Base-by-base conservation (phyloP, 2,797 vertebrate species). In the Cynopterus sphinx region DNA sequence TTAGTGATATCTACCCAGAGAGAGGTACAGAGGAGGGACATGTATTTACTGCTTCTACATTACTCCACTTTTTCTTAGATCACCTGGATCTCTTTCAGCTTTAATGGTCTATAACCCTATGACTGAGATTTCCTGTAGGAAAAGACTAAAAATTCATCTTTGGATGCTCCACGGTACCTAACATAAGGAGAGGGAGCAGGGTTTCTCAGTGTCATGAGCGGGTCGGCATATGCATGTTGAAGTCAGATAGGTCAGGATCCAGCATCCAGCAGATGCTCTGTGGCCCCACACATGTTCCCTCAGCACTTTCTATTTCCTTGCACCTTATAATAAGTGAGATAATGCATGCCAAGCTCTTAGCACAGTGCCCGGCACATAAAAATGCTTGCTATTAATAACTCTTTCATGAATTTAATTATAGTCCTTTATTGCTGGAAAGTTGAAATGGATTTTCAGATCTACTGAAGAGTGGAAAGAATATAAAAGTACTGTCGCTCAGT, bases 371-470 rank as follows among this genome's bases (percentile, higher is more conserved):
- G 90, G 9, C 5, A 53, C 10, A 53, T 94, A 55, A 73, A 79
- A 63, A 51, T 65, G 11, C 24, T 43, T 77, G 15, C 31, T 73
- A 9, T 82, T 82, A 26, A 39, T 21, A 63, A 78, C 11, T 59
- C 2, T 51, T 71, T 68, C 78, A 28, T 83, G 24, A 78, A 65
- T 88, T 91, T 89, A 46, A 74, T 68, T 84, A 21, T 70, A 28
- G n/a, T 70, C 13, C 89, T 91, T 93, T 93, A 65, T 65, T 94
- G 59, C 46, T 89, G n/a, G 61, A 57, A 86, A 78, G 49, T 70
- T 89, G 33, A 94, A 78, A 94, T 49, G 46, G 8, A 67, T 31
- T 75, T 84, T 17, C 9, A 88, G 43, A 57, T 43, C 17, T 81
- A 71, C 51, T 53, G 85, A 46, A 39, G 3, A 51, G 16, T 53